Percentiles rank a stretch among this genome's conserved stretches.
Conservation (phyloP, 2,797 vertebrate species). For the Clarias platycephalus region DNA sequence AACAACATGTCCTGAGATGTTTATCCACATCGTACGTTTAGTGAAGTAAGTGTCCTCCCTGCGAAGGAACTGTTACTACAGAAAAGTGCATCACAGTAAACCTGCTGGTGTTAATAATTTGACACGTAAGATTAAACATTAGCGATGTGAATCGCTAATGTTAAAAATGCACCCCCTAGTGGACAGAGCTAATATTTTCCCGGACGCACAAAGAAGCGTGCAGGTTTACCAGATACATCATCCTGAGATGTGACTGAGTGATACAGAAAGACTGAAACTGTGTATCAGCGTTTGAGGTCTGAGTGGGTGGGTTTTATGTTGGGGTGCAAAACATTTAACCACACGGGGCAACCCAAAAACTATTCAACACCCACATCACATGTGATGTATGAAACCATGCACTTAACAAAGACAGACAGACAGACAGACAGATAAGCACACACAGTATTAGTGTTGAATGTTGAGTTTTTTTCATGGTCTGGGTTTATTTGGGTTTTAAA, state of each 20-base stretch:
- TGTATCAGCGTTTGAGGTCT: conserved; percentile 10
- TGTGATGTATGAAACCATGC: not conserved
- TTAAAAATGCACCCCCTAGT: not conserved
- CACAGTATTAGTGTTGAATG: not conserved
- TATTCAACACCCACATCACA: not conserved
- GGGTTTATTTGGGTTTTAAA: not conserved
- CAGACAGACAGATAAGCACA: not conserved
- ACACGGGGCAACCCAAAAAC: not conserved
- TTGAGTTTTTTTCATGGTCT: too few species aligned
- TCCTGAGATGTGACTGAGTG: not conserved
- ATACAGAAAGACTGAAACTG: too few species aligned
- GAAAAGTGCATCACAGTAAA: not conserved
- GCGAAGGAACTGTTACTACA: not conserved
- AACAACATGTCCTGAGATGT: not conserved
- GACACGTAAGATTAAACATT: not conserved
- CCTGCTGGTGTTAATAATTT: not conserved
- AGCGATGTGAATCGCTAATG: not conserved
- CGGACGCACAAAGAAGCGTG: not conserved
- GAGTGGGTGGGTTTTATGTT: not conserved
- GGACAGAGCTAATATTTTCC: not conserved
- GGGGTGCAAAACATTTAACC: not conserved
- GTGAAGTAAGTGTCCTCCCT: not conserved
- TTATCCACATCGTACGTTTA: not conserved
- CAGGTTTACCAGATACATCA: not conserved
- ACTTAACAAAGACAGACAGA: not conserved